Evolutionary conservation across 2,113 vertebrate genomes (phyloP), one percentile per base, ranked within the genome.

Genomic region (Cochlearius cochlearius): DNA sequence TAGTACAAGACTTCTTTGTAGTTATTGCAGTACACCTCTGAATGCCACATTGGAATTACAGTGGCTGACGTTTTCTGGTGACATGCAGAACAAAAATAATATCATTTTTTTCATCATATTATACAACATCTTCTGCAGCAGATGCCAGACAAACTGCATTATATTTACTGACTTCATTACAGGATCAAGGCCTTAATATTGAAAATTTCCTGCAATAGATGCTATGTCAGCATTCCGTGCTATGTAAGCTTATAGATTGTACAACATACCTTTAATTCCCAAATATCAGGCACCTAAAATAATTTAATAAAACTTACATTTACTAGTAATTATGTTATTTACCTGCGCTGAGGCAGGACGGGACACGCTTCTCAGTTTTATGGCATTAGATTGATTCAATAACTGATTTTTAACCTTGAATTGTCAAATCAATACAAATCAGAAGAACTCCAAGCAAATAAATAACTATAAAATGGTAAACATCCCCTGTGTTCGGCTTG

Each of bases 1-100:
- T 62, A 85, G 62, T 82, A 80, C 78, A 88, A 74, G 66, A 43
- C 3, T 82, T 67, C 89, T 95, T 82, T 95, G 94, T 96, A 95
- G 89, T 89, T 67, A 25, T 4, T 81, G 91, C 86, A 45, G 38
- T 15, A 38, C 38, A 47, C 36, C 49, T 93, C 60, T 68, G 74
- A 79, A 25, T 25, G 56, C 90, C 60, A 60, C 90, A 39, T 6
- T 49, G 84, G 92, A 89, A 87, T 32, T 43, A 32, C 78, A 59
- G 66, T 26, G 50, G 56, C 59, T 96, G 96, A 94, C 71, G 12
- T 68, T 90, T 88, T 20, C 50, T 88, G 75, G 71, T 90, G 92
- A 96, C 45, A 58, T 43, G 77, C 71, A 83, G 45, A 92, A 88
- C 67, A 95, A 90, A 94, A 94, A 85, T 52, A 81, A 43, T 64